phyloP scores from a whole-genome alignment of 2,113 vertebrate species.

The Ailuropoda melanoleuca region DNA sequence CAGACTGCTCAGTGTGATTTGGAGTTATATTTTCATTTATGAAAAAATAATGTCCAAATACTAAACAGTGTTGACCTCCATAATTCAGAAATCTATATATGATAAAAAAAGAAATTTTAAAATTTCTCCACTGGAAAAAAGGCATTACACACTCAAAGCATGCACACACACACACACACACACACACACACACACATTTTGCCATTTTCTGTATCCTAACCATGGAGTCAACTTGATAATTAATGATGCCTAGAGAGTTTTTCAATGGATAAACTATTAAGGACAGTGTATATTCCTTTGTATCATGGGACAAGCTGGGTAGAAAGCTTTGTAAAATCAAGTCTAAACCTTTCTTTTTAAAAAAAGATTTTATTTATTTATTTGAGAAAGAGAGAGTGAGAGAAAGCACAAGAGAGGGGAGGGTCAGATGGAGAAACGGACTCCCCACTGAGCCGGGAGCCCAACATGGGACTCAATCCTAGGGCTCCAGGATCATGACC shows the following conservation, averaged over 20 bases:
- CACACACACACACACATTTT: background rate
- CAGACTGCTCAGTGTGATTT: slow-evolving; percentile 49
- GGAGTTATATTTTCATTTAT: slow-evolving; percentile 66
- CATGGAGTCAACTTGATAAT: background rate
- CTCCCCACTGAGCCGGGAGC: too few species aligned
- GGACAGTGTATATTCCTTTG: background rate
- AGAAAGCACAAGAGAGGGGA: too few species aligned
- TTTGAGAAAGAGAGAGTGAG: too few species aligned
- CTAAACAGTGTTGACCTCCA: background rate
- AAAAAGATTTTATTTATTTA: too few species aligned
- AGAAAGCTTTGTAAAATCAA: slow-evolving; percentile 12
- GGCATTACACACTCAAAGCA: background rate
- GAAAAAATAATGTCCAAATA: slow-evolving; percentile 38
- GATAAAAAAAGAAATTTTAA: slow-evolving; percentile 47
- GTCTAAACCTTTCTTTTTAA: background rate
- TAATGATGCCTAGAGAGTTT: background rate
- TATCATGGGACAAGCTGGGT: background rate
- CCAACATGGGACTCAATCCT: too few species aligned
- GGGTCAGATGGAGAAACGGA: too few species aligned
- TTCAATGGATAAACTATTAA: background rate
- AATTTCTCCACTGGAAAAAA: background rate
- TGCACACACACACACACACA: background rate
- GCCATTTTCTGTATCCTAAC: background rate
- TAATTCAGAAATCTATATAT: slow-evolving; percentile 35
- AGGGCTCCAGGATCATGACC: too few species aligned